phyloP scores from a whole-genome alignment of 2,113 vertebrate species.

The Oreotrochilus melanogaster region DNA sequence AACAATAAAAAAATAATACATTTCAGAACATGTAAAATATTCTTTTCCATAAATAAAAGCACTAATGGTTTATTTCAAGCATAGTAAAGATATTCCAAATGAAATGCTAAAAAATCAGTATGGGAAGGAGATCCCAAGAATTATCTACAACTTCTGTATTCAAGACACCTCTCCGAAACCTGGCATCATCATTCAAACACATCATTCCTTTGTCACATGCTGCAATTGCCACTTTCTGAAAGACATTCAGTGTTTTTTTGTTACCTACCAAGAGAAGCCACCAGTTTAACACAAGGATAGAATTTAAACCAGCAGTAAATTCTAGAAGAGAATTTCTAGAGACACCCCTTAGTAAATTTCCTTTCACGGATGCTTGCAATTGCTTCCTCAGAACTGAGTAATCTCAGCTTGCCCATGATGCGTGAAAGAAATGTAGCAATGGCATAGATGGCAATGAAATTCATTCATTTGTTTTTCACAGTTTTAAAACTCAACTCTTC shows the following conservation, averaged over 20 bases:
- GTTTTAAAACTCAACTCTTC: neutral
- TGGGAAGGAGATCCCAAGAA: neutral
- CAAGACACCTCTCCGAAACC: neutral
- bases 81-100: neutral
- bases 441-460: neutral
- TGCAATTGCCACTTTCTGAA: neutral
- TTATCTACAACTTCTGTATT: neutral
- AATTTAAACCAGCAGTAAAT: neutral
- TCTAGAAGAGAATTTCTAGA: neutral
- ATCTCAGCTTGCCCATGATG: neutral
- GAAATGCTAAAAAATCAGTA: neutral
- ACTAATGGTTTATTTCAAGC: neutral
- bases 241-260: neutral
- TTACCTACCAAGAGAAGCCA: neutral
- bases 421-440: neutral
- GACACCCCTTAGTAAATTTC: neutral
- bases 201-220: neutral
- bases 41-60: neutral
- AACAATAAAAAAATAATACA: neutral
- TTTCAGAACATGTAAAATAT: neutral
- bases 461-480: fast-evolving
- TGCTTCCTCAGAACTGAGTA: neutral
- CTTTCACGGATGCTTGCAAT: neutral
- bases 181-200: neutral
- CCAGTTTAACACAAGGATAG: neutral